Conservation (phyloP, 2,888 invertebrate genomes). For the Caradrina kadenii region DNA sequence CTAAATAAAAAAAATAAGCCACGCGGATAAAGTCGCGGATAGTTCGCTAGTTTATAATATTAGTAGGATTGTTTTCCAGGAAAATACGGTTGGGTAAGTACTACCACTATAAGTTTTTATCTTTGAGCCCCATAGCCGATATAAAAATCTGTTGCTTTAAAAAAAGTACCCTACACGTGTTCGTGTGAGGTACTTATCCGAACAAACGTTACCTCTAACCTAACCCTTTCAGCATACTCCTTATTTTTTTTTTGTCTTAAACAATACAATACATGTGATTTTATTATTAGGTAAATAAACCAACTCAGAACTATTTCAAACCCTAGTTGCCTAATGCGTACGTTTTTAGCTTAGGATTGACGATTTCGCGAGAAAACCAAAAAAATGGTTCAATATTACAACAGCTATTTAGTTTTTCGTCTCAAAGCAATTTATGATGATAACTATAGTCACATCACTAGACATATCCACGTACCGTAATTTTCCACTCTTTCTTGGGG, state of each 20-base stretch:
- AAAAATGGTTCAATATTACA: no score
- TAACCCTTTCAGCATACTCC: neutral
- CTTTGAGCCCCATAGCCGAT: neutral
- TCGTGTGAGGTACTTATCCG: neutral
- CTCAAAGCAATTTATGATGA: neutral
- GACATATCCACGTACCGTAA: neutral
- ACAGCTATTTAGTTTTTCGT: no score
- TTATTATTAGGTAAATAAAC: neutral
- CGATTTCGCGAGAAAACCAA: no score
- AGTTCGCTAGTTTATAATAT: no score
- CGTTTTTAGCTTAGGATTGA: no score
- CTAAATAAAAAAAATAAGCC: no score
- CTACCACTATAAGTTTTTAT: no score
- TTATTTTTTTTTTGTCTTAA: neutral
- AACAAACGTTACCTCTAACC: neutral
- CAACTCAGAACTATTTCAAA: neutral
- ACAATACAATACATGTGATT: neutral
- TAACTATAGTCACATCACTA: neutral
- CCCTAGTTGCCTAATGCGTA: no score
- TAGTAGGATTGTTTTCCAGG: no score
- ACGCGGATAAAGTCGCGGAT: no score
- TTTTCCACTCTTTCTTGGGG: conserved; percentile 20
- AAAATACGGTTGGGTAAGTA: no score
- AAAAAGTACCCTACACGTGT: conserved; percentile 9
- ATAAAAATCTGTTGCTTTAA: neutral